Conservation (phyloP, 2,888 invertebrate species). For the Diplolepis rosae region DNA sequence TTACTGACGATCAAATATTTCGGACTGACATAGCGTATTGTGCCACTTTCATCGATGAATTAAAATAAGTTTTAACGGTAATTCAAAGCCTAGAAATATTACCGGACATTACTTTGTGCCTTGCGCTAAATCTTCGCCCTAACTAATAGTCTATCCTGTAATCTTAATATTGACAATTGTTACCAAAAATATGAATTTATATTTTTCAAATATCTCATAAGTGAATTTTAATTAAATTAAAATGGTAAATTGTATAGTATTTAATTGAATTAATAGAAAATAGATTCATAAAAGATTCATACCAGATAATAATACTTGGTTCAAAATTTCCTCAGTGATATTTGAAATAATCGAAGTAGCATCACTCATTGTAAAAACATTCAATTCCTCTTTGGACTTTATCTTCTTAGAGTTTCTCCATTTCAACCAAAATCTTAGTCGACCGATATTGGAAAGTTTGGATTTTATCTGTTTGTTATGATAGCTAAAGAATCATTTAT, state of each 20-base stretch:
- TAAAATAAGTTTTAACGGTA: conserved; percentile 31
- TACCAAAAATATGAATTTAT: background rate
- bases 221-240: background rate
- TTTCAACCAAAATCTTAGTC: conserved; percentile 57
- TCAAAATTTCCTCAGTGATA: conserved; percentile 8
- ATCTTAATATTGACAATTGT: conserved; percentile 18
- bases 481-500: conserved; percentile 10
- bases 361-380: conserved; percentile 7
- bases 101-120: conserved; percentile 22
- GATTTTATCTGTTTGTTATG: conserved; percentile 55
- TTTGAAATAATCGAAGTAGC: background rate
- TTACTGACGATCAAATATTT: conserved; percentile 7
- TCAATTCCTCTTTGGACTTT: conserved; percentile 35
- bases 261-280: no score
- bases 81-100: background rate
- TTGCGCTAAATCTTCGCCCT: conserved; percentile 21
- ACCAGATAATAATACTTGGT: background rate
- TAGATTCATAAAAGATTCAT: no score
- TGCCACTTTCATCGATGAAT: conserved; percentile 28
- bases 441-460: conserved; percentile 55
- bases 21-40: conserved; percentile 4
- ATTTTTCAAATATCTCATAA: no score
- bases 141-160: conserved; percentile 12
- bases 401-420: conserved; percentile 43
- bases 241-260: no score